A percentile compares a stretch with the other conserved stretches of the same genome.
phyloP scores from a whole-genome alignment of 2,113 vertebrate genomes.

The Alethe diademata region DNA sequence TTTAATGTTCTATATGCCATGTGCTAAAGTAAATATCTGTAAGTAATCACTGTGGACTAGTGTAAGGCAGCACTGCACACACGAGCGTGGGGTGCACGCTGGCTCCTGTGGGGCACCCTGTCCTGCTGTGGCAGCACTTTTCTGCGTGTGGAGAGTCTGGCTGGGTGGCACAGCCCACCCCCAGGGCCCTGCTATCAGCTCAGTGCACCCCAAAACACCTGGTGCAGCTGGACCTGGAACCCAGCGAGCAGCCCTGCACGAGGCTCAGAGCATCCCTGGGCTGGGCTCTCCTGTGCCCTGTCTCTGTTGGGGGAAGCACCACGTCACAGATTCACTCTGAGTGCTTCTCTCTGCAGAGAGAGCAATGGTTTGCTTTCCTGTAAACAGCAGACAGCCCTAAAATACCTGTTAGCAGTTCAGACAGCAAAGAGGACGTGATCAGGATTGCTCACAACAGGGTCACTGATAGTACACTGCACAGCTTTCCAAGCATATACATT shows the following conservation, averaged over 20 bases:
- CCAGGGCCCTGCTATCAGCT: fast-evolving
- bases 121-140: not conserved
- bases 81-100: fast-evolving
- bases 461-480: not conserved
- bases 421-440: not conserved
- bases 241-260: fast-evolving
- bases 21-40: slow-evolving; percentile 74
- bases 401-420: not conserved
- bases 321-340: not conserved
- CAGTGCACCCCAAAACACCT: fast-evolving
- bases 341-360: not conserved
- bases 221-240: fast-evolving
- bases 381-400: not conserved
- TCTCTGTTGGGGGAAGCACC: not conserved
- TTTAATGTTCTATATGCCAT: slow-evolving; percentile 80
- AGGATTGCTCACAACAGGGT: not conserved
- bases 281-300: not conserved
- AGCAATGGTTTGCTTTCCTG: not conserved
- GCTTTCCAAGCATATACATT: not conserved
- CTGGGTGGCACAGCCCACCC: not conserved
- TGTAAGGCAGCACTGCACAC: not conserved
- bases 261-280: not conserved
- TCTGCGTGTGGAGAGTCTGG: not conserved
- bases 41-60: slow-evolving; percentile 37
- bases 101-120: not conserved